These are phyloP conservation scores for Sylvilagus floridanus DNA, from an alignment of 2,797 vertebrate genomes.

Conservation along the genomic window DNA sequence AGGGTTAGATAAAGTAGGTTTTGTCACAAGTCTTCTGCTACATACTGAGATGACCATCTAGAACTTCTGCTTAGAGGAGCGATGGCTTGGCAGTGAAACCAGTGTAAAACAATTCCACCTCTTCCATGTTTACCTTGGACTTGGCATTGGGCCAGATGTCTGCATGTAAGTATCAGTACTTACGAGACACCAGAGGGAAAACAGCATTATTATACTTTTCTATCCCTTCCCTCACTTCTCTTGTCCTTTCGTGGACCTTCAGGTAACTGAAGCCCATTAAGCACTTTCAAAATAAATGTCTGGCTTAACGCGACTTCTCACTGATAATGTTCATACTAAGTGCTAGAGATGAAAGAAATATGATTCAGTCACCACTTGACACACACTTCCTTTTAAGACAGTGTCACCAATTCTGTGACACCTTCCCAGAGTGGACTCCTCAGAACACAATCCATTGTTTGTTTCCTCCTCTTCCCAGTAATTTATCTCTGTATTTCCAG, in stretches of 20 bases:
- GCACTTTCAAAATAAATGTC: neutral
- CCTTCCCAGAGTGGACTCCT: neutral
- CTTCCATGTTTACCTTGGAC: neutral
- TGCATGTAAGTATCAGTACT: neutral
- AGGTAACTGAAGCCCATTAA: neutral
- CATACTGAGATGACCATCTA: neutral
- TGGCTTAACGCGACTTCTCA: neutral
- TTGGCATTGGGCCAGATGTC: neutral
- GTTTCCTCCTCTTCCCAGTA: neutral
- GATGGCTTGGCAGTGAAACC: neutral
- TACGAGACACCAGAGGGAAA: neutral
- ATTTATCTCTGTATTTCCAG: neutral
- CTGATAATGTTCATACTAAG: neutral
- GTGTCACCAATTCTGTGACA: neutral
- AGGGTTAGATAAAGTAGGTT: neutral
- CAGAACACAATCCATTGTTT: no score
- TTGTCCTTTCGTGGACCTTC: neutral
- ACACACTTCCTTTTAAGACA: neutral
- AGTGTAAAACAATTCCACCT: neutral
- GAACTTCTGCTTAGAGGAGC: neutral
- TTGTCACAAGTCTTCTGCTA: neutral
- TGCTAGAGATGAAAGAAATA: neutral
- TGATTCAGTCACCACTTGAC: neutral
- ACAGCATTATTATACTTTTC: neutral
- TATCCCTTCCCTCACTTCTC: neutral